phyloP scores from a whole-genome alignment of 1,140 invertebrate species.

The Eumaeus atala region DNA sequence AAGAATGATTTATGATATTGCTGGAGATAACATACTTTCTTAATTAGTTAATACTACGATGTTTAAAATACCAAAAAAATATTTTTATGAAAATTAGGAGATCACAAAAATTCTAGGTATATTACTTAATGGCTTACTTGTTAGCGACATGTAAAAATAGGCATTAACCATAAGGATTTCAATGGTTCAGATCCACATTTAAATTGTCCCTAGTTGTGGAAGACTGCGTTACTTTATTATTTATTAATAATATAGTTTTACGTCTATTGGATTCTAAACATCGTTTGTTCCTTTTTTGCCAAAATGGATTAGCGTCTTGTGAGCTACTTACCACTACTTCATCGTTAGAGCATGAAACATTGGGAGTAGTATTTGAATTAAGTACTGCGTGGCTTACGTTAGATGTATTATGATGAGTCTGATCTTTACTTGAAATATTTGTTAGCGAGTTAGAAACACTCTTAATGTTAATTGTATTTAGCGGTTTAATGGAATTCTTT shows the following conservation, averaged over 20 bases:
- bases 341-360: constrained; percentile 25
- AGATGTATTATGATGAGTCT: background rate
- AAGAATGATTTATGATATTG: too few species aligned
- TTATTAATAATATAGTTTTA: constrained; percentile 66
- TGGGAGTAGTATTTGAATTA: constrained; percentile 8
- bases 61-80: constrained; percentile 23
- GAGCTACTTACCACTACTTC: constrained; percentile 50
- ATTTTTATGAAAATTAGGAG: constrained; percentile 40
- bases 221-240: constrained; percentile 58
- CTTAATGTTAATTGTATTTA: constrained; percentile 28
- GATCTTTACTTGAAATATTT: constrained; percentile 6
- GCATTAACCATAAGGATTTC: too few species aligned
- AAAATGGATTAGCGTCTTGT: constrained; percentile 65
- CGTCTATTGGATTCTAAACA: constrained; percentile 61
- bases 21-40: too few species aligned
- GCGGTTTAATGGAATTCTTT: constrained; percentile 69
- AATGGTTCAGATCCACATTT: too few species aligned
- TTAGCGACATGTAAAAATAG: too few species aligned
- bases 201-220: constrained; percentile 23
- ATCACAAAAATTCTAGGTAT: constrained; percentile 48
- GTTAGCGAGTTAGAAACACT: constrained; percentile 23
- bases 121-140: constrained; percentile 17
- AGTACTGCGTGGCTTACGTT: constrained; percentile 3
- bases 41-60: constrained; percentile 12
- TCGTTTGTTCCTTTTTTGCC: constrained; percentile 60